Conservation (phyloP, 2,888 invertebrate species). For the Polyommatus icarus region DNA sequence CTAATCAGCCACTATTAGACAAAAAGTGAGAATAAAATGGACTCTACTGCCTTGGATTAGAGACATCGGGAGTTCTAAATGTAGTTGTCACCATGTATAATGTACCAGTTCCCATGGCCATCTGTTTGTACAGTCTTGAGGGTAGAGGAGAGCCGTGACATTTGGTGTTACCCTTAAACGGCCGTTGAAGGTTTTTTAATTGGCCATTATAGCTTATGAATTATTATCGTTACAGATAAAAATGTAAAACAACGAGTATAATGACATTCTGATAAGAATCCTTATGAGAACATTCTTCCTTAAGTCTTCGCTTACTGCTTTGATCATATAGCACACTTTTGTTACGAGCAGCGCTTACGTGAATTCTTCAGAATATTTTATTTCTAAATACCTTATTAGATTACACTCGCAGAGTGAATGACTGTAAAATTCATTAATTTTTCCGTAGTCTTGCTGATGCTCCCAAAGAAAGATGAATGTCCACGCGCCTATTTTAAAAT, state of each 20-base stretch:
- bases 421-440: no score
- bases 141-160: slow-evolving; percentile 58
- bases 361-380: no score
- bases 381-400: no score
- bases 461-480: no score
- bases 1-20: slow-evolving; percentile 22
- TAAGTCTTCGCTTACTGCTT: background rate
- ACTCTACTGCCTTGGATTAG: slow-evolving; percentile 30
- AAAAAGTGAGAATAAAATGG: slow-evolving; percentile 34
- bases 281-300: background rate
- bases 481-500: no score
- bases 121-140: slow-evolving; percentile 63
- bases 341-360: no score
- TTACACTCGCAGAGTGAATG: no score
- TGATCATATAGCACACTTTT: no score
- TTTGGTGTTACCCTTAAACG: slow-evolving; percentile 64
- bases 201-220: slow-evolving; percentile 46
- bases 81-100: slow-evolving; percentile 35
- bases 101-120: slow-evolving; percentile 50
- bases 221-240: slow-evolving; percentile 23
- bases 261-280: slow-evolving; percentile 33
- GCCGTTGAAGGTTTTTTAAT: slow-evolving; percentile 61
- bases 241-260: background rate
- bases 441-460: no score
- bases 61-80: slow-evolving; percentile 36